Evolutionary conservation across 2,113 vertebrate genomes (phyloP).

Genomic region (Channa maculata): DNA sequence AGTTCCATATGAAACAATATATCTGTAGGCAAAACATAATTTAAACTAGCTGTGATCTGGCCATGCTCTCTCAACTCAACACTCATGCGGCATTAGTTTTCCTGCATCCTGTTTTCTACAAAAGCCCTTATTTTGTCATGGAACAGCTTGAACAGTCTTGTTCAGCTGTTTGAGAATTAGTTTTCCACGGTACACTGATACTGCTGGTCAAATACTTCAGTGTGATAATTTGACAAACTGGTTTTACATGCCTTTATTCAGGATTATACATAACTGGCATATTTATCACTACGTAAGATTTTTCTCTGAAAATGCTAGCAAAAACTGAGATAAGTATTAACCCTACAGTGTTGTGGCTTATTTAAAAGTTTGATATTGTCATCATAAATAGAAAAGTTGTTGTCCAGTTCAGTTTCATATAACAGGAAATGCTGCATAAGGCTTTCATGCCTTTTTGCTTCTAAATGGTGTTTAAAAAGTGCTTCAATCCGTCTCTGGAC

Average conservation of each 20-base stretch:
- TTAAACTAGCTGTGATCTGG: background rate
- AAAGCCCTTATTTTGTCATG: background rate
- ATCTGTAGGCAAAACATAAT: constrained; percentile 1
- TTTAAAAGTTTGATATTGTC: background rate
- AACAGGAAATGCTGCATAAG: constrained; percentile 26
- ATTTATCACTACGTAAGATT: background rate
- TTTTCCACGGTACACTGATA: constrained; percentile 1
- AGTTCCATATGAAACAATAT: constrained; percentile 5
- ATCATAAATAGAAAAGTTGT: constrained; percentile 5
- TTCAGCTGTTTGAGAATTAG: constrained; percentile 7
- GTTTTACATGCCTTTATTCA: constrained; percentile 25
- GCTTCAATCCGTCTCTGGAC: constrained; percentile 35
- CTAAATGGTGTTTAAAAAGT: constrained; percentile 17
- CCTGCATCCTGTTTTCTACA: constrained; percentile 10
- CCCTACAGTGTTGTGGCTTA: background rate
- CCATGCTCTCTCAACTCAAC: background rate
- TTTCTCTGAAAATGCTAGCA: background rate
- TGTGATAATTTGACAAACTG: constrained; percentile 15
- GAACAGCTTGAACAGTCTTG: background rate
- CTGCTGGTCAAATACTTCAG: background rate
- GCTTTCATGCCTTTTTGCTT: constrained; percentile 16
- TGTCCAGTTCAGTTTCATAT: constrained; percentile 21
- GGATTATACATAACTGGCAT: constrained; percentile 17
- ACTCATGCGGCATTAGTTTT: background rate
- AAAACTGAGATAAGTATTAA: background rate